Conservation (phyloP, 1,140 invertebrate species). For the Drosophila melanica region DNA sequence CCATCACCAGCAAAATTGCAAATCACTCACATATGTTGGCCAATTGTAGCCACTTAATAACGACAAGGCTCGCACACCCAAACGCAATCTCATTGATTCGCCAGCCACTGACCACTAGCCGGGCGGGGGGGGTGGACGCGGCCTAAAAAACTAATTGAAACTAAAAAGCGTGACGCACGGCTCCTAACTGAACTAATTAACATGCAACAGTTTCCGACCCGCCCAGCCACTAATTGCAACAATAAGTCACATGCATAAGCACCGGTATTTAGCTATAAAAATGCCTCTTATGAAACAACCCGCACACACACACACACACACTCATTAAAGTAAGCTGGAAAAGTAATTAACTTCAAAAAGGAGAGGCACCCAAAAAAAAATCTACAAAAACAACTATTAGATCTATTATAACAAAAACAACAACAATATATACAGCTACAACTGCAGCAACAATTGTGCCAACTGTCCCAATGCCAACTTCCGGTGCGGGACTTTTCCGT, state of each 20-base stretch:
- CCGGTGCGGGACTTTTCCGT: conserved; percentile 65
- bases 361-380: conserved; percentile 25
- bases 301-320: neutral
- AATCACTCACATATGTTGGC: conserved; percentile 21
- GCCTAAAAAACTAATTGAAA: conserved; percentile 27
- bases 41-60: conserved; percentile 14
- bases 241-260: conserved; percentile 11
- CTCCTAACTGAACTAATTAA: conserved; percentile 45
- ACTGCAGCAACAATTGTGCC: neutral
- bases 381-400: neutral
- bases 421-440: neutral
- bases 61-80: neutral
- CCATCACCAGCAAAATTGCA: conserved; percentile 42
- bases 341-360: conserved; percentile 47
- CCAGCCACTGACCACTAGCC: no score
- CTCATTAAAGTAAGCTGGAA: conserved; percentile 25
- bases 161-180: conserved; percentile 58
- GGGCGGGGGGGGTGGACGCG: neutral
- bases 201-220: conserved; percentile 60
- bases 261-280: neutral
- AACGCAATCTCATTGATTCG: no score
- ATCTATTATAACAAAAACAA: neutral
- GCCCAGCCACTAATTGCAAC: conserved; percentile 7
- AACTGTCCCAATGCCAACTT: conserved; percentile 50
- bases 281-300: conserved; percentile 8